Evolutionary conservation across 2,888 invertebrate species (phyloP).

Genomic region (Acleris laterana): DNA sequence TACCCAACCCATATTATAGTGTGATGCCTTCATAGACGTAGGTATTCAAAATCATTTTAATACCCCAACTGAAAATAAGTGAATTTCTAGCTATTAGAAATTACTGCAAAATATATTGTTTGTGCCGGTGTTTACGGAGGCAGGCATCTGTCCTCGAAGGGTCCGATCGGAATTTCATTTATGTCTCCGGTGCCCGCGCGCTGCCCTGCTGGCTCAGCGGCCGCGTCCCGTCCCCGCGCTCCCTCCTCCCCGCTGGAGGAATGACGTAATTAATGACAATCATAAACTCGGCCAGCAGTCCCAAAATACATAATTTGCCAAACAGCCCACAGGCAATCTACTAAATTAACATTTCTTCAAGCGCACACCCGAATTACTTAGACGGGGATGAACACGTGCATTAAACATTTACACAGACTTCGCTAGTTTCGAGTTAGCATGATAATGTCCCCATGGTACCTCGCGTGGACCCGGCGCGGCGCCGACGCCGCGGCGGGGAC

Average conservation of each 20-base stretch:
- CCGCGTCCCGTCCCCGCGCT: not conserved
- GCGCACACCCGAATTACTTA: not conserved
- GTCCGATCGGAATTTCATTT: constrained; percentile 28
- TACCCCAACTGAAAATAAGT: no score
- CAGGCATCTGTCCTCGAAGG: constrained; percentile 10
- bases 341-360: not conserved
- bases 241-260: not conserved
- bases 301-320: not conserved
- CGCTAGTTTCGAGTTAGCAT: not conserved
- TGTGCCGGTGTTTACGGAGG: constrained; percentile 23
- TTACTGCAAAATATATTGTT: constrained; percentile 7
- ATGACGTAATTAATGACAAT: constrained; percentile 24
- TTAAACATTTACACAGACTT: constrained; percentile 17
- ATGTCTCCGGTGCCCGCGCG: constrained; percentile 11
- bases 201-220: constrained; percentile 21
- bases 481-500: not conserved
- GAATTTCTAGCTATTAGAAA: not conserved
- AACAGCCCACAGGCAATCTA: not conserved
- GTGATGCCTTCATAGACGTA: no score
- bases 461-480: no score
- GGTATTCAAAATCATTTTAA: no score
- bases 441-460: no score
- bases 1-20: no score
- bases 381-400: not conserved
- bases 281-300: constrained; percentile 11